Conservation (phyloP, 64 coral and sea anemone genomes). For the Pocillopora verrucosa region DNA sequence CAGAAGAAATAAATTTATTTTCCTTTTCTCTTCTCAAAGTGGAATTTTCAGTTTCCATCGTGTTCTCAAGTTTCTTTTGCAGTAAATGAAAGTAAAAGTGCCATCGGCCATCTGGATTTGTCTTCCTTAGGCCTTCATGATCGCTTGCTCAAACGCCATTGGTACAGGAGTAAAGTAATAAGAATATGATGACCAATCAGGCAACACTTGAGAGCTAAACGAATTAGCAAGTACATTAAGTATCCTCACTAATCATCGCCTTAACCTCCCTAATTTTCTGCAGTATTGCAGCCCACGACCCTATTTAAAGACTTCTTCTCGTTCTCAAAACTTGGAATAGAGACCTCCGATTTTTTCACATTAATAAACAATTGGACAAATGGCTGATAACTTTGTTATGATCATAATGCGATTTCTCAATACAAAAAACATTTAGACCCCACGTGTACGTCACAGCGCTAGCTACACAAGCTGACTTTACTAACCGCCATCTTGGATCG, state of each 20-base stretch:
- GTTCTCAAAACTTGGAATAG: too few species aligned
- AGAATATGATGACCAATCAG: slow-evolving; percentile 29
- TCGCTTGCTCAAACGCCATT: slow-evolving; percentile 31
- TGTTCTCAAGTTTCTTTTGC: neutral
- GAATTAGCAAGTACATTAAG: too few species aligned
- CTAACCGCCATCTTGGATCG: slow-evolving; percentile 82
- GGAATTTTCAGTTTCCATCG: neutral
- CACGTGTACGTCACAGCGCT: slow-evolving; percentile 88
- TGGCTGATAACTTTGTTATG: neutral
- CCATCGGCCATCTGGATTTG: slow-evolving; percentile 23
- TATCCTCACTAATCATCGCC: too few species aligned
- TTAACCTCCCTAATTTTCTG: too few species aligned
- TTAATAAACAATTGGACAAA: neutral
- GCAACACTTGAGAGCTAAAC: neutral
- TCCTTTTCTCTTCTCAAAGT: neutral
- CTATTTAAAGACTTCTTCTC: too few species aligned
- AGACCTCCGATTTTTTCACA: neutral
- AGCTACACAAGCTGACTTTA: slow-evolving; percentile 37
- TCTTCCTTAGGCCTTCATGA: slow-evolving; percentile 7
- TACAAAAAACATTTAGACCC: slow-evolving; percentile 37
- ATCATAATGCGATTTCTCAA: slow-evolving; percentile 51
- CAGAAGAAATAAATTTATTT: neutral
- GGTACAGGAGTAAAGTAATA: neutral
- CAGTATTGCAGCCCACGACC: too few species aligned
- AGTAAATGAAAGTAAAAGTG: neutral